Percentiles rank a stretch among this genome's conserved stretches.
Evolutionary conservation across 2,797 vertebrate species (phyloP).

Genomic region (Acanthurus tractus): DNA sequence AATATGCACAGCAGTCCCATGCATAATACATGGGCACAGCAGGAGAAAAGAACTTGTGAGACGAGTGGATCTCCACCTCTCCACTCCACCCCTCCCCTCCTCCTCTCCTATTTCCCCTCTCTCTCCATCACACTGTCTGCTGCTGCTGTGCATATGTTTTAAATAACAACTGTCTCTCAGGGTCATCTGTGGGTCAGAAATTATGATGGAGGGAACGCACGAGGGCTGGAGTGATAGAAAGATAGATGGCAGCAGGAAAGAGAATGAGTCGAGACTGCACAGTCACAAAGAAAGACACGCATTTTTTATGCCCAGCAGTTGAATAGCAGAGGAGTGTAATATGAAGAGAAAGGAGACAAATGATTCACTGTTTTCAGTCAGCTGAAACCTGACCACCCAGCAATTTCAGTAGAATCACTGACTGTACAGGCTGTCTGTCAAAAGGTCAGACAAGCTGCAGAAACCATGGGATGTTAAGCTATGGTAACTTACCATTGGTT

Average conservation of each 20-base stretch:
- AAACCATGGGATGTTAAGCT: slow-evolving; percentile 22
- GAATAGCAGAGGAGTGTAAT: slow-evolving; percentile 35
- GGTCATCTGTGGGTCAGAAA: slow-evolving; percentile 73
- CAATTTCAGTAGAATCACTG: slow-evolving; percentile 26
- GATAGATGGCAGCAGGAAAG: slow-evolving; percentile 29
- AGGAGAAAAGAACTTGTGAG: slow-evolving; percentile 78
- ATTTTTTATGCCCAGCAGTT: slow-evolving; percentile 39
- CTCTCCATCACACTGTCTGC: slow-evolving; percentile 60
- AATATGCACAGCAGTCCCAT: slow-evolving; percentile 83
- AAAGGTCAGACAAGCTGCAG: slow-evolving; percentile 46
- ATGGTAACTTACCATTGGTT: slow-evolving; percentile 9
- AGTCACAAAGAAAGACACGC: slow-evolving; percentile 21
- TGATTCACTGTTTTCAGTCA: slow-evolving; percentile 44
- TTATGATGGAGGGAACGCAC: slow-evolving; percentile 46
- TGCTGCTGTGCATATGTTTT: slow-evolving; percentile 72
- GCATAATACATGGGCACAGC: slow-evolving; percentile 84
- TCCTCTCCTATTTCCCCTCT: slow-evolving; percentile 28
- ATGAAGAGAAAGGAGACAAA: slow-evolving; percentile 36
- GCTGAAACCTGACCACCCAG: slow-evolving; percentile 25
- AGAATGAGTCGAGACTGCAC: slow-evolving; percentile 35
- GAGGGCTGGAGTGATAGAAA: slow-evolving; percentile 31
- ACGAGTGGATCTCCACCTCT: slow-evolving; percentile 75
- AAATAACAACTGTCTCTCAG: slow-evolving; percentile 76
- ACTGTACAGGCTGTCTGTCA: background rate
- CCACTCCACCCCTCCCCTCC: slow-evolving; percentile 31